Conservation (phyloP, 2,797 vertebrate species). For the Gallinago stenura region DNA sequence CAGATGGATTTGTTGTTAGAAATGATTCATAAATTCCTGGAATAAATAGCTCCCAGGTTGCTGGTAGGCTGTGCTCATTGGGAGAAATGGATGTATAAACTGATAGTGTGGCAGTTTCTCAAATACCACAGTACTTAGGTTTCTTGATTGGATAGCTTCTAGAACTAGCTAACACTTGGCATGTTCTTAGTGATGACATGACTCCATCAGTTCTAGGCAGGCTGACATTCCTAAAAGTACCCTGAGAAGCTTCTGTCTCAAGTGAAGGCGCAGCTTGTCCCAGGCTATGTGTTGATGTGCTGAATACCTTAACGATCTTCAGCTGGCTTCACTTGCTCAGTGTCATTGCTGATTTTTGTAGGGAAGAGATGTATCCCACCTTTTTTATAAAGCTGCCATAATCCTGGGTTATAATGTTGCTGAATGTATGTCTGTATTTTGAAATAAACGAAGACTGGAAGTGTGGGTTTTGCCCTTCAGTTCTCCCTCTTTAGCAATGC, state of each 20-base stretch:
- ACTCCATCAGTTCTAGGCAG: not conserved
- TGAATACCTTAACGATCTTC: not conserved
- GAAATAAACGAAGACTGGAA: not conserved
- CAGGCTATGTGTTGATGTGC: fast-evolving
- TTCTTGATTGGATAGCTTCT: not conserved
- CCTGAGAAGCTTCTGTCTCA: not conserved
- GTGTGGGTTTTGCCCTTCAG: fast-evolving
- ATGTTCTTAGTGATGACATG: not conserved
- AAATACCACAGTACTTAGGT: not conserved
- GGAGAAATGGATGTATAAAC: not conserved
- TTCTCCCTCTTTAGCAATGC: not conserved
- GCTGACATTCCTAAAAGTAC: not conserved
- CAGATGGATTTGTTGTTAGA: not conserved
- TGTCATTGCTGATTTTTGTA: not conserved
- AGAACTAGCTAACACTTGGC: not conserved
- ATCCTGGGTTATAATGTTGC: not conserved
- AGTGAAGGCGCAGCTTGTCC: not conserved
- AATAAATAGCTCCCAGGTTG: not conserved
- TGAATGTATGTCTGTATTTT: not conserved
- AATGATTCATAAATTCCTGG: not conserved
- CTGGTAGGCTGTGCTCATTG: not conserved
- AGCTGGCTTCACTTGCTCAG: not conserved
- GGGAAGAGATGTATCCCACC: not conserved
- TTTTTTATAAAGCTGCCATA: not conserved
- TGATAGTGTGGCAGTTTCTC: not conserved